phyloP scores from a whole-genome alignment of 2,113 vertebrate species.

The Ahaetulla prasina region DNA sequence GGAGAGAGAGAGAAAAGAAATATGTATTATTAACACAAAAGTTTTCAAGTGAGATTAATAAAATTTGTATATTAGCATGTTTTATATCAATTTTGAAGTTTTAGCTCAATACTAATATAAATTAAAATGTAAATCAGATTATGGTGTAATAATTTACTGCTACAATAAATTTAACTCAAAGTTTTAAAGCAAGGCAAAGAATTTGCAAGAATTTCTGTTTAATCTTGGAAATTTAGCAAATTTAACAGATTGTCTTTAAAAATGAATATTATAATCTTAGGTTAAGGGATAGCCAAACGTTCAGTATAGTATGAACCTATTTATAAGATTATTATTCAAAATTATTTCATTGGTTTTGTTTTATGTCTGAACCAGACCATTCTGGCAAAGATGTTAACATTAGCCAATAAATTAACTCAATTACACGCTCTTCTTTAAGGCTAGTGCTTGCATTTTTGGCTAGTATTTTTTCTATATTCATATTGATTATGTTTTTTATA shows the following conservation, averaged over 20 bases:
- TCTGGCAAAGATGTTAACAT: not conserved
- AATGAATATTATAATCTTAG: not conserved
- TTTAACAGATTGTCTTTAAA: not conserved
- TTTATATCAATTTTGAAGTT: not conserved
- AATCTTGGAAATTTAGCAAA: not conserved
- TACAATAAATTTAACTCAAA: not conserved
- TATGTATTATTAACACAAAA: not conserved
- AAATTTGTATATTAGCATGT: not conserved
- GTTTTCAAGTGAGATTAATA: not conserved
- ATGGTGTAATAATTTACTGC: not conserved
- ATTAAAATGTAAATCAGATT: not conserved
- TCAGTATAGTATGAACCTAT: not conserved
- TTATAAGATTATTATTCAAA: not conserved
- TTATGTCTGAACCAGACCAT: not conserved
- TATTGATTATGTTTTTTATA: not conserved
- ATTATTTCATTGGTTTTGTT: not conserved
- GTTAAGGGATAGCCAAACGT: not conserved
- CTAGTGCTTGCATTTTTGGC: not conserved
- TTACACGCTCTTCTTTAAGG: not conserved
- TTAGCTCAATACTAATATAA: not conserved
- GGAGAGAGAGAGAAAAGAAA: not conserved
- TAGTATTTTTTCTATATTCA: not conserved
- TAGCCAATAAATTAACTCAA: not conserved
- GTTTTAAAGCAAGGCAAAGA: not conserved
- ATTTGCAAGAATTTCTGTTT: not conserved